phyloP scores from a whole-genome alignment of 2,888 invertebrate species.

The Agrochola lychnidis region DNA sequence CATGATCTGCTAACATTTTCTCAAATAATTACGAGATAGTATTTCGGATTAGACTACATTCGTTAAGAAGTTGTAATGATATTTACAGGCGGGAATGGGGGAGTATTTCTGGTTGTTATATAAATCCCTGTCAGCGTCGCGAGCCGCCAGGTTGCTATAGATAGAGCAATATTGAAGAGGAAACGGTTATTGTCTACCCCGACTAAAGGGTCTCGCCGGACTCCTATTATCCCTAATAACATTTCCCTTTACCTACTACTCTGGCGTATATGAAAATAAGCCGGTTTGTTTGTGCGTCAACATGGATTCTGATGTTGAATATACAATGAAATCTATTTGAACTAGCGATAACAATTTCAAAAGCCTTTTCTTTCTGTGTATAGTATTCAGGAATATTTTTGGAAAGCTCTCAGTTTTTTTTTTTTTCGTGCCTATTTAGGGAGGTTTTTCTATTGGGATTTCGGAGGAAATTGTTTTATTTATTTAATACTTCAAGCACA shows the following conservation, averaged over 20 bases:
- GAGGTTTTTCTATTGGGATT: not conserved
- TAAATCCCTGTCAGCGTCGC: slow-evolving; percentile 65
- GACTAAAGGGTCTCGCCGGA: slow-evolving; percentile 73
- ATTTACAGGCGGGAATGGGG: slow-evolving; percentile 44
- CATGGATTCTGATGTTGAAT: slow-evolving; percentile 56
- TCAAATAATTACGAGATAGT: slow-evolving; percentile 15
- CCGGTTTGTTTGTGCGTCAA: slow-evolving; percentile 63
- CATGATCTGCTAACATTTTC: slow-evolving; percentile 25
- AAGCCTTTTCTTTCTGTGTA: slow-evolving; percentile 29
- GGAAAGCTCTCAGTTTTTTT: not conserved
- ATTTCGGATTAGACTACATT: slow-evolving; percentile 20
- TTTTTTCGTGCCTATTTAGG: not conserved
- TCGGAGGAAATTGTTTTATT: slow-evolving; percentile 1
- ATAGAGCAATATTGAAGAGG: slow-evolving; percentile 75
- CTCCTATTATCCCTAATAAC: slow-evolving; percentile 78
- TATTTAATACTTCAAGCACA: no score
- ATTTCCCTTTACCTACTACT: slow-evolving; percentile 71
- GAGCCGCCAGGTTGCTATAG: slow-evolving; percentile 62
- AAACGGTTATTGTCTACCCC: slow-evolving; percentile 77
- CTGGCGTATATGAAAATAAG: slow-evolving; percentile 67
- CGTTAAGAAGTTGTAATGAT: slow-evolving; percentile 39
- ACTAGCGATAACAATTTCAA: slow-evolving; percentile 46
- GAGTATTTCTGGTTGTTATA: slow-evolving; percentile 46
- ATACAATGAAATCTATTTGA: slow-evolving; percentile 52
- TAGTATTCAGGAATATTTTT: slow-evolving; percentile 21